Evolutionary conservation across 2,797 vertebrate species (phyloP).

Genomic region (Diglossa cyanea): DNA sequence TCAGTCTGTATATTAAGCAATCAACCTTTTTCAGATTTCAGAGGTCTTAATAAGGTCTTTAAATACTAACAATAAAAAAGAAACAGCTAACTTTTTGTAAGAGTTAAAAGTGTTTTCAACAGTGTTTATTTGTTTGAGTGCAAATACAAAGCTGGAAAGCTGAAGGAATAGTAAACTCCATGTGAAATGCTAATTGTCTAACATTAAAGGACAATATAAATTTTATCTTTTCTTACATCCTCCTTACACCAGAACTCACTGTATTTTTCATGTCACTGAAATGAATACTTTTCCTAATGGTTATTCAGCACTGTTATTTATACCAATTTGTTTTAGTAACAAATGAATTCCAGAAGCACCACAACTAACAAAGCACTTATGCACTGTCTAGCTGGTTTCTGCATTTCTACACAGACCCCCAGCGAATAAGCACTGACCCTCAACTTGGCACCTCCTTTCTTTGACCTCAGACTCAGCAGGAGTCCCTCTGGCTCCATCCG

Average conservation of each 20-base stretch:
- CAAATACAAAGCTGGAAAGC: not conserved
- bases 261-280: not conserved
- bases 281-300: not conserved
- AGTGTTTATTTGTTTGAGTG: not conserved
- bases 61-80: not conserved
- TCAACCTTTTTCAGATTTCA: not conserved
- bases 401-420: not conserved
- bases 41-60: not conserved
- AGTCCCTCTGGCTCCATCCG: not conserved
- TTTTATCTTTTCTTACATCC: not conserved
- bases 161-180: not conserved
- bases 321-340: not conserved
- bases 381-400: not conserved
- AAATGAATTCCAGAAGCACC: not conserved
- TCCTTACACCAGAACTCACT: not conserved
- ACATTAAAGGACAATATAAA: not conserved
- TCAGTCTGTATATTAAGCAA: not conserved
- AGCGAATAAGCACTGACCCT: not conserved
- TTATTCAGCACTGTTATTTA: not conserved
- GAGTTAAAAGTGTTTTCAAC: not conserved
- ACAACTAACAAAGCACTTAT: not conserved
- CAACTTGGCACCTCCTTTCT: accelerated
- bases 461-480: not conserved
- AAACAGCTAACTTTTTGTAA: not conserved
- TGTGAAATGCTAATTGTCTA: not conserved